Evolutionary conservation across 2,797 vertebrate genomes (phyloP).

Genomic region (Halcyon leucocephala): DNA sequence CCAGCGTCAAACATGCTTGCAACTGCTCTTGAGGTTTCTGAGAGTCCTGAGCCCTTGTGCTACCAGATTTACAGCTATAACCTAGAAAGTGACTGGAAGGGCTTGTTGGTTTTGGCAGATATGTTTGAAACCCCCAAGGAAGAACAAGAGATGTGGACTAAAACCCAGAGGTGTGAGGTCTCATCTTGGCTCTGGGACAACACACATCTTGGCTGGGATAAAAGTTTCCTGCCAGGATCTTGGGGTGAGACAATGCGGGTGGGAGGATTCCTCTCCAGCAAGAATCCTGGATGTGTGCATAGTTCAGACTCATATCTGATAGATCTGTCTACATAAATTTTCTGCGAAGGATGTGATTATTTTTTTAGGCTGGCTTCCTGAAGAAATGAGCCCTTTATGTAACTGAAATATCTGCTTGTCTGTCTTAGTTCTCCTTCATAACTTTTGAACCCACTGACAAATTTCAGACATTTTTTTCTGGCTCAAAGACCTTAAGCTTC

Average conservation of each 20-base stretch:
- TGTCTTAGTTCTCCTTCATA: neutral
- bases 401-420: neutral
- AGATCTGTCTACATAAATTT: neutral
- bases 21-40: neutral
- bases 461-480: neutral
- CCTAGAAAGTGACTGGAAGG: neutral
- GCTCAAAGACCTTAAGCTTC: neutral
- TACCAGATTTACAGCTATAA: neutral
- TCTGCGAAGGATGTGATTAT: neutral
- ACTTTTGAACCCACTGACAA: neutral
- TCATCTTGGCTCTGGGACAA: neutral
- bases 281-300: neutral
- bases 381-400: neutral
- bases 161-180: neutral
- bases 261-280: neutral
- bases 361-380: conserved; percentile 8
- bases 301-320: neutral
- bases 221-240: neutral
- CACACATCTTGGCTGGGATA: neutral
- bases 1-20: neutral
- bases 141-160: neutral
- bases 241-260: neutral
- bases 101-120: neutral
- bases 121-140: neutral
- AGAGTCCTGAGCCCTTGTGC: neutral